Conservation (phyloP, 2,888 invertebrate species). For the Melipona beecheii region DNA sequence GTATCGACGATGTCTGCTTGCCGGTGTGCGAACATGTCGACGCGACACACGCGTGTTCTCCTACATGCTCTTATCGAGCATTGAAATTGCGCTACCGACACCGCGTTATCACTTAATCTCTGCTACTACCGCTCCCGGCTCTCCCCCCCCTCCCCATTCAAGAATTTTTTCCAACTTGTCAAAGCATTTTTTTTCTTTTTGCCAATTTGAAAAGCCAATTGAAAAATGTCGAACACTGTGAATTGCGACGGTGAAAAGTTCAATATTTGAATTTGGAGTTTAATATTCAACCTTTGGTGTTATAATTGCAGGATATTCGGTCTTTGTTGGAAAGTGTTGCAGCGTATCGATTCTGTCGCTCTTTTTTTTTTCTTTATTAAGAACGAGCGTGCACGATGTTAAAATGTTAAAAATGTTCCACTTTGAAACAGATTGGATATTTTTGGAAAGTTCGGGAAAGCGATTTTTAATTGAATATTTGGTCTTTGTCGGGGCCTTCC, state of each 20-base stretch:
- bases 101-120: neutral
- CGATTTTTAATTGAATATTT: neutral
- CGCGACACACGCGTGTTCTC: constrained; percentile 11
- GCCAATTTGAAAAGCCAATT: too few relatives aligned
- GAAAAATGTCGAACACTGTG: too few relatives aligned
- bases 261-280: too few relatives aligned
- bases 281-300: neutral
- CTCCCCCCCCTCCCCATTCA: too few relatives aligned
- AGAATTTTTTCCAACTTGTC: neutral
- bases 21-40: constrained; percentile 25
- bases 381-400: neutral
- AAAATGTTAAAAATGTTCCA: neutral
- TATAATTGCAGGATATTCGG: neutral
- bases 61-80: constrained; percentile 7
- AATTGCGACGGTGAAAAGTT: neutral
- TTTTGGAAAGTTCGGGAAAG: neutral
- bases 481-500: neutral
- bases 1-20: constrained; percentile 27
- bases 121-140: neutral
- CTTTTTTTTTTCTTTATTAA: neutral
- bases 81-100: constrained; percentile 18
- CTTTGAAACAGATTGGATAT: neutral
- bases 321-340: rapidly evolving
- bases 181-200: too few relatives aligned
- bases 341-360: neutral